Evolutionary conservation across 2,797 vertebrate genomes (phyloP), one percentile per base, ranked within the genome.

Genomic region (Acestrorhynchus altus): DNA sequence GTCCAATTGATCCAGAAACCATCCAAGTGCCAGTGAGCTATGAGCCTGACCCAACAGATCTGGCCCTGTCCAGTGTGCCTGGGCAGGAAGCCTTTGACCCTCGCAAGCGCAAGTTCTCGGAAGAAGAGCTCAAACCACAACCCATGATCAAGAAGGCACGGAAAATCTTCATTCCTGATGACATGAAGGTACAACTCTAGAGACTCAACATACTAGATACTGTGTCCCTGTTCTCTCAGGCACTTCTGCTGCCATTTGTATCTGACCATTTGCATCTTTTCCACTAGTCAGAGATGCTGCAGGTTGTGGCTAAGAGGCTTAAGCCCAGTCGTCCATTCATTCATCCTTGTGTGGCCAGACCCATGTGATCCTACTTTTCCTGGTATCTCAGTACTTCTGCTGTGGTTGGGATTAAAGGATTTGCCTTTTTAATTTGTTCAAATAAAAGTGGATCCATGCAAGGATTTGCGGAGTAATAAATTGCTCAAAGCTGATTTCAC

Each of bases 81-180:
- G 95, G 96, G 51, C 95, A 96, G 89, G 95, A 96, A 87, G 93
- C 95, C 84, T 96, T 96, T 42, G 95, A 96, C 73, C 96, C 96
- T 28, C 93, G 96, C 70, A 96, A 95, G 81, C 93, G 89, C 91
- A 96, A 95, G 87, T 96, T 96, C 90, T 95, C 95, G 0, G 95
- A 95, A 46, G 95, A 96, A 42, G 96, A 96, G 86, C 93, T 96
- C 79, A 96, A 96, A 79, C 96, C 96, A 0, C 95, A 96, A 82
- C 96, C 96, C 4, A 95, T 96, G 94, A 96, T 96, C 86, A 96
- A 96, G 91, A 96, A 96, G 87, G 95, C 96, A 61, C 94, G 95
- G 73, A 96, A 96, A 87, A 86, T 96, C 87, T 96, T 96, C 88
- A 95, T 96, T 85, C 93, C 95, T 0, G 94, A 96, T 4, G 95